phyloP scores from a whole-genome alignment of 2,888 invertebrate genomes.

The Laspeyria flexula region DNA sequence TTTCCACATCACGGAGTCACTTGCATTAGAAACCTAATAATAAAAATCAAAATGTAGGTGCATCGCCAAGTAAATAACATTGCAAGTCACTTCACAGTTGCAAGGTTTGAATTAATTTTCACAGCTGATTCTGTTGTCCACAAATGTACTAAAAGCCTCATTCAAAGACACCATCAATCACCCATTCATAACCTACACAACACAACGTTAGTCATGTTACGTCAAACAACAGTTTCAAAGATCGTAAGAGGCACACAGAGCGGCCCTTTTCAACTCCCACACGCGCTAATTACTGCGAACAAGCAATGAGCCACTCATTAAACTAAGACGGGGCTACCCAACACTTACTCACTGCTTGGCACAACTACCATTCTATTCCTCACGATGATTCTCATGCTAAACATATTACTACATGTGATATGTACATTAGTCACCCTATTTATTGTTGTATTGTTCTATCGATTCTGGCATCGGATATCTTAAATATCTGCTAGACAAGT shows the following conservation, averaged over 20 bases:
- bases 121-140: background rate
- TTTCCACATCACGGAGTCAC: too few species aligned
- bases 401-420: conserved; percentile 36
- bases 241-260: conserved; percentile 1
- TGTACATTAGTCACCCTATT: conserved; percentile 57
- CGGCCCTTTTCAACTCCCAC: conserved; percentile 15
- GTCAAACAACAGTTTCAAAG: background rate
- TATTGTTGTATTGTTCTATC: conserved; percentile 56
- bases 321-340: conserved; percentile 41
- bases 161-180: background rate
- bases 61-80: too few species aligned
- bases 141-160: background rate
- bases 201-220: conserved; percentile 2
- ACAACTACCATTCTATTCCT: conserved; percentile 65
- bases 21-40: too few species aligned
- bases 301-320: conserved; percentile 25
- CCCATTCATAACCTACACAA: conserved; percentile 7
- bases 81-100: too few species aligned
- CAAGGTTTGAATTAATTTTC: too few species aligned
- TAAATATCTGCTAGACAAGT: conserved; percentile 15
- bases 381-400: conserved; percentile 51
- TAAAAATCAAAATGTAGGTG: too few species aligned
- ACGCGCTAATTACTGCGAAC: conserved; percentile 16
- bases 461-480: conserved; percentile 28
- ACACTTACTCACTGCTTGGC: conserved; percentile 67